Base-by-base conservation (phyloP, 2,888 invertebrate species). In the Xylota sylvarum region DNA sequence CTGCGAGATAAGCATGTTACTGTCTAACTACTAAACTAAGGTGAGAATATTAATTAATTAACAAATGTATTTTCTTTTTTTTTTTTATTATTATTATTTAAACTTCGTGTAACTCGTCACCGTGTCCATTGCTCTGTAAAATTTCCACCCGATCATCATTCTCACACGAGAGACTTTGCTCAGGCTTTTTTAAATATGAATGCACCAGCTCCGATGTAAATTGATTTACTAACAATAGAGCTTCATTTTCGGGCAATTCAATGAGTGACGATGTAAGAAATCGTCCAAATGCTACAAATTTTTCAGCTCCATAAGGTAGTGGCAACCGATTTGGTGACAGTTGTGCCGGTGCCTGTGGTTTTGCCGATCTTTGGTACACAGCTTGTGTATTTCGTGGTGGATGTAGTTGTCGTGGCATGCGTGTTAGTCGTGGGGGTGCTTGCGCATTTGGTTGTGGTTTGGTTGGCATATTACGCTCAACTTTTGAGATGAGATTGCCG, bases 201-300 rank as follows among this genome's bases (percentile, higher is more conserved):
- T 89, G 88, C 5, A 90, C 90, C 40, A 90, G 62, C 19, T 90
- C 90, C 0, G 89, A 84, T 23, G 91, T 90, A 83, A 91, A 90
- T 83, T 90, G 90, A 79, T 90, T 90, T 7, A 91, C 89, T 78
- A 91, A 88, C 37, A 81, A 78, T 35, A 91, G 80, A 6, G 91
- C 90, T 58, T 90, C 90, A n/a, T 88, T 87, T 65, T 91, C 90
- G 46, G 89, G 88, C 83, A 91, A 88, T 83, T 91, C 91, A 32
- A 90, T 89, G 4, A 91, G 87, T 5, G 91, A 90, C 2, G 90
- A 89, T 4, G 91, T 88, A 35, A 91, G 79, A 78, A 91, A 91
- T 43, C 89, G 88, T 0, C 91, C 91, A 83, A 91, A 91, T 23
- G 91, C 89, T 62, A 90, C 88, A 60, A 89, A 91, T 79, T 91